phyloP scores from a whole-genome alignment of 1,140 invertebrate genomes.

The Adoxophyes honmai region DNA sequence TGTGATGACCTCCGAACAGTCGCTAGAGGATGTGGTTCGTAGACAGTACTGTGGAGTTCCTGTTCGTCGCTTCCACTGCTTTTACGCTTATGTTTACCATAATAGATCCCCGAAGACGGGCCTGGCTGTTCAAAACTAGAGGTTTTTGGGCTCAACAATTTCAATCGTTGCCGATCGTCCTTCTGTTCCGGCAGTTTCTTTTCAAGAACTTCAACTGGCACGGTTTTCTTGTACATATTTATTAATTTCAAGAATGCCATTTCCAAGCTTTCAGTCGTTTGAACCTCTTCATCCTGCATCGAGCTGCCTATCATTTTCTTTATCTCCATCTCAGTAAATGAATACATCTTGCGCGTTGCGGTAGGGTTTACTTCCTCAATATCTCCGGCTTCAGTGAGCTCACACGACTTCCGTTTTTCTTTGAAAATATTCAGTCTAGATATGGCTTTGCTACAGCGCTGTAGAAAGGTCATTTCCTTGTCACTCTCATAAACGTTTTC shows the following conservation, averaged over 20 bases:
- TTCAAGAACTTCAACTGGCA: too few species aligned
- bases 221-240: slow-evolving; percentile 8
- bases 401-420: too few species aligned
- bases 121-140: not conserved
- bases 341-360: slow-evolving; percentile 22
- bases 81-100: too few species aligned
- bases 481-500: slow-evolving; percentile 19
- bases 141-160: not conserved
- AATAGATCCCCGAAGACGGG: too few species aligned
- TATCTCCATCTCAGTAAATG: slow-evolving; percentile 50
- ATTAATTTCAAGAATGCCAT: slow-evolving; percentile 21
- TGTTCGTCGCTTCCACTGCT: slow-evolving; percentile 28
- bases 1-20: not conserved
- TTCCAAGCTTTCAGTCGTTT: slow-evolving; percentile 54
- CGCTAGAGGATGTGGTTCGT: slow-evolving; percentile 21
- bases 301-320: slow-evolving; percentile 25
- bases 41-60: slow-evolving; percentile 43
- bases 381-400: too few species aligned
- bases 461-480: slow-evolving; percentile 24
- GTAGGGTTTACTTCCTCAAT: too few species aligned
- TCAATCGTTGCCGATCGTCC: too few species aligned
- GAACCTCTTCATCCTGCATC: slow-evolving; percentile 34
- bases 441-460: slow-evolving; percentile 12
- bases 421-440: too few species aligned
- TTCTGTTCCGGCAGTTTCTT: too few species aligned